phyloP scores from a whole-genome alignment of 2,888 invertebrate genomes.

The Argynnis bischoffii region DNA sequence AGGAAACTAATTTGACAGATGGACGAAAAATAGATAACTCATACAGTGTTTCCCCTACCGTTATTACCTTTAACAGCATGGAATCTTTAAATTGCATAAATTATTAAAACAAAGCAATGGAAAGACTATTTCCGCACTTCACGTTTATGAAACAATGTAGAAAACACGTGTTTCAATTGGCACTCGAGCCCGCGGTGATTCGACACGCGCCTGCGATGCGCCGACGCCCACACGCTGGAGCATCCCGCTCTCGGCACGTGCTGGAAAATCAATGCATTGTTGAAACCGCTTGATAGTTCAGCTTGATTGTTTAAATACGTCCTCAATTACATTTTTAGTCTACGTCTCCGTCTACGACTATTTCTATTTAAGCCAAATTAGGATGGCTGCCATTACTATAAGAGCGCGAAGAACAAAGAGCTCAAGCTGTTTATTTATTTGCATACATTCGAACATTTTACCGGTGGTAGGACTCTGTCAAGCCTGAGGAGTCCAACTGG shows the following conservation, averaged over 20 bases:
- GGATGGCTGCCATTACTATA: too few relatives aligned
- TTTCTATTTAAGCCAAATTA: too few relatives aligned
- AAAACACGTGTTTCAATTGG: conserved; percentile 34
- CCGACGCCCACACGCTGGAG: conserved; percentile 6
- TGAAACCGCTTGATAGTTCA: conserved; percentile 3
- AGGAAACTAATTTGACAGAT: too few relatives aligned
- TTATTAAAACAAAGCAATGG: conserved; percentile 2
- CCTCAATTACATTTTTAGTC: background rate
- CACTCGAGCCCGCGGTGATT: conserved; percentile 36
- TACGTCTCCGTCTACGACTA: too few relatives aligned
- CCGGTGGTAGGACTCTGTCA: too few relatives aligned
- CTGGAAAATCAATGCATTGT: background rate
- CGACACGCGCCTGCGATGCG: conserved; percentile 42
- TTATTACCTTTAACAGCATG: too few relatives aligned
- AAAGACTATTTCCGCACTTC: conserved; percentile 27
- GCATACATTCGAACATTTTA: too few relatives aligned
- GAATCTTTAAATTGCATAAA: background rate
- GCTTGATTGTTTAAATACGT: conserved; percentile 6
- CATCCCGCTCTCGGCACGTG: conserved; percentile 33
- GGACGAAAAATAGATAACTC: too few relatives aligned
- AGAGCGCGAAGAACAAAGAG: too few relatives aligned
- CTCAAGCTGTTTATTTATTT: too few relatives aligned
- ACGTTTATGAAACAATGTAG: conserved; percentile 25
- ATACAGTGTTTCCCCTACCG: too few relatives aligned
- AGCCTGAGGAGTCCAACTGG: too few relatives aligned